These are phyloP conservation scores for Lophotis ruficrista DNA, from an alignment of 2,113 vertebrate species.

Conservation along the genomic window DNA sequence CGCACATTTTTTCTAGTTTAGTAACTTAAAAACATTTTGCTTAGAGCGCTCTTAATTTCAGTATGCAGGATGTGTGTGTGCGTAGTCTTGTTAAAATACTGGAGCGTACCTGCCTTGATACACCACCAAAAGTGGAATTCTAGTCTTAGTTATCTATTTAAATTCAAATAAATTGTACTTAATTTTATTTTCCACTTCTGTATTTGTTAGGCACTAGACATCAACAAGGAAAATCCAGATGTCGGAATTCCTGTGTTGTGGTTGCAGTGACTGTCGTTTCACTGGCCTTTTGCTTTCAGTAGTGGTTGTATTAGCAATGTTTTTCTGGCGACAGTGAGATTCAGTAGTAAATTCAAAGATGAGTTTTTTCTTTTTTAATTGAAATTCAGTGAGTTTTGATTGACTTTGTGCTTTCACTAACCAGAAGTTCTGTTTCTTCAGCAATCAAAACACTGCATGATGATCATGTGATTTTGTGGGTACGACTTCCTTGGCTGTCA, in stretches of 20 bases:
- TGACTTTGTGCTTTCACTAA: background rate
- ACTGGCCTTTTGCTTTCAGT: background rate
- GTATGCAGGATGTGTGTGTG: background rate
- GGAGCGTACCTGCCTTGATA: background rate
- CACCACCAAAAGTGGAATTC: background rate
- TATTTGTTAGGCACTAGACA: background rate
- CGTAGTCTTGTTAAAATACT: background rate
- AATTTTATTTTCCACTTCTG: background rate
- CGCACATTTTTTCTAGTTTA: background rate
- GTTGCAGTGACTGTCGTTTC: background rate
- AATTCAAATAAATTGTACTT: background rate
- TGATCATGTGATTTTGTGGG: background rate
- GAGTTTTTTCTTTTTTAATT: background rate
- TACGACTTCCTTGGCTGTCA: background rate
- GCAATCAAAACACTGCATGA: background rate
- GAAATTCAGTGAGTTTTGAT: background rate
- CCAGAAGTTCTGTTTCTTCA: background rate
- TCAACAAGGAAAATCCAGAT: rapidly evolving
- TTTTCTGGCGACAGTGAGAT: background rate
- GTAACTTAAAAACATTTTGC: background rate
- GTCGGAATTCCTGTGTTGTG: background rate
- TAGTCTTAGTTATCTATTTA: background rate
- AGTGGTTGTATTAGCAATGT: background rate
- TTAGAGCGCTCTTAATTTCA: background rate
- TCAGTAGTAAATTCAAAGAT: background rate